These are phyloP conservation scores for Acleris laterana DNA, from an alignment of 2,888 invertebrate genomes.

Conservation along the genomic window DNA sequence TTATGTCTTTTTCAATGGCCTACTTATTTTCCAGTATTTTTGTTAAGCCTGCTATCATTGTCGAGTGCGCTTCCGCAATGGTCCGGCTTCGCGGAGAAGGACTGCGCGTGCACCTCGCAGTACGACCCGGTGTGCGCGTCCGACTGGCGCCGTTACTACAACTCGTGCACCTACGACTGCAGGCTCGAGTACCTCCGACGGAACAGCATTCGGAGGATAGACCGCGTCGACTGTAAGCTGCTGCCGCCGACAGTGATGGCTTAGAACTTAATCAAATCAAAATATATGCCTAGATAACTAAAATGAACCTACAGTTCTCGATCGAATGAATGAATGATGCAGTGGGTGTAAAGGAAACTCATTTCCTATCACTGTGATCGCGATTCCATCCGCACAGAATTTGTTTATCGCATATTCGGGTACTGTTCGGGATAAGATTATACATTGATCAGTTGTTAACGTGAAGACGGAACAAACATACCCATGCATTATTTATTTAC, in stretches of 20 bases:
- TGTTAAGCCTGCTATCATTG: slow-evolving; percentile 19
- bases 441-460: too few relatives aligned
- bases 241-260: slow-evolving; percentile 38
- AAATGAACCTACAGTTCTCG: too few relatives aligned
- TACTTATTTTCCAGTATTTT: slow-evolving; percentile 16
- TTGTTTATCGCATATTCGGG: too few relatives aligned
- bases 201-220: slow-evolving; percentile 39
- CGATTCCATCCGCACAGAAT: background rate
- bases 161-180: slow-evolving; percentile 52
- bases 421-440: too few relatives aligned
- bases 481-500: too few relatives aligned
- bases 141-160: slow-evolving; percentile 49
- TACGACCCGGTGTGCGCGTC: slow-evolving; percentile 56
- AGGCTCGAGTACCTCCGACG: slow-evolving; percentile 42
- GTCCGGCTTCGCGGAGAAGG: slow-evolving; percentile 41
- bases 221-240: slow-evolving; percentile 44
- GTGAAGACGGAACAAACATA: too few relatives aligned
- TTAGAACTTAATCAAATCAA: background rate
- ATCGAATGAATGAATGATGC: too few relatives aligned
- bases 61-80: slow-evolving; percentile 29
- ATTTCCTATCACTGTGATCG: too few relatives aligned
- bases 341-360: too few relatives aligned
- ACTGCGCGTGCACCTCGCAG: slow-evolving; percentile 50
- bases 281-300: background rate
- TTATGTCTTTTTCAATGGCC: background rate